Evolutionary conservation across 2,888 invertebrate genomes (phyloP).

Genomic region (Lithophane socia): DNA sequence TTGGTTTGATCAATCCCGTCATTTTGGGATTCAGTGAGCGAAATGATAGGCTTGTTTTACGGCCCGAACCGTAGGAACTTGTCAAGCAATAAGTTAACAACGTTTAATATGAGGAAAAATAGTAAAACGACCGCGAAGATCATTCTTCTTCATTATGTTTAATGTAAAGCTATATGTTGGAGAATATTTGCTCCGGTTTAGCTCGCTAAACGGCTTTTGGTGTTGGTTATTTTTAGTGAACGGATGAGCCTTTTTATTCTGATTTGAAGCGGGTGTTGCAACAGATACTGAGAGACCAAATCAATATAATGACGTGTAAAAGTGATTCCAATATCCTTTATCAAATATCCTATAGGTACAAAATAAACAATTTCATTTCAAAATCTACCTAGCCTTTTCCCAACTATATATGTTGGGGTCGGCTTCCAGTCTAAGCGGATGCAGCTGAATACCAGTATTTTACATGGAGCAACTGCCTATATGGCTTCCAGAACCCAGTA

Average conservation of each 20-base stretch:
- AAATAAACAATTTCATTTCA: too few species aligned
- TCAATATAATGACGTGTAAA: too few species aligned
- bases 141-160: slow-evolving; percentile 55
- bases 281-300: too few species aligned
- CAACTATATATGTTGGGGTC: too few species aligned
- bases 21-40: slow-evolving; percentile 38
- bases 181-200: slow-evolving; percentile 27
- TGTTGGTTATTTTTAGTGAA: slow-evolving; percentile 18
- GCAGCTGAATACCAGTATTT: too few species aligned
- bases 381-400: too few species aligned
- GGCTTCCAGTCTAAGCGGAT: too few species aligned
- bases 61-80: slow-evolving; percentile 41
- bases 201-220: slow-evolving; percentile 23
- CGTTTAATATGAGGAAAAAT: slow-evolving; percentile 47
- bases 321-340: too few species aligned
- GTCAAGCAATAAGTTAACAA: slow-evolving; percentile 49
- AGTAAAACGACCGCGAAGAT: slow-evolving; percentile 38
- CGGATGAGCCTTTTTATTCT: slow-evolving; percentile 15
- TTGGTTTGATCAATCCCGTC: slow-evolving; percentile 45
- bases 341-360: too few species aligned
- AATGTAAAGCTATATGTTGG: slow-evolving; percentile 43
- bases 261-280: not conserved
- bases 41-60: slow-evolving; percentile 38
- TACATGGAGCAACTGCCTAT: too few species aligned
- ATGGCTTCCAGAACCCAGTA: too few species aligned